Percentiles rank a stretch among this genome's conserved stretches.
phyloP scores from a whole-genome alignment of 2,113 vertebrate species.

The Spilogale gracilis region DNA sequence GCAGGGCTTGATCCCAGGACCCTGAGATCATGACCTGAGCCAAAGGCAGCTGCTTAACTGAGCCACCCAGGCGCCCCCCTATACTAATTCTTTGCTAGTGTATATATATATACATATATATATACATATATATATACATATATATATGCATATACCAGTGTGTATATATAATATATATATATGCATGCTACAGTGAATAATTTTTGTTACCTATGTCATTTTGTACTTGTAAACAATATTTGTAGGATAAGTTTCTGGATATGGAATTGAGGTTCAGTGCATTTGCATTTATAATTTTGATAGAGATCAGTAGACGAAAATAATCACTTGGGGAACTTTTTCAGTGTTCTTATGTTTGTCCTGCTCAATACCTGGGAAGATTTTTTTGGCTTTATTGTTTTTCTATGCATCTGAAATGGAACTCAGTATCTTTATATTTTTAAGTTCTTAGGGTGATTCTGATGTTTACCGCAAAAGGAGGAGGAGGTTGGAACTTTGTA shows the following conservation, averaged over 20 bases:
- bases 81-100: constrained; percentile 2
- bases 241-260: constrained; percentile 5
- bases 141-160: no score
- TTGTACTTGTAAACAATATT: constrained; percentile 4
- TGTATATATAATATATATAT: no score
- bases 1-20: not conserved
- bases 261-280: not conserved
- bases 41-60: not conserved
- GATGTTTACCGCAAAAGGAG: not conserved
- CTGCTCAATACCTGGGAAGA: not conserved
- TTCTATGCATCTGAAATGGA: not conserved
- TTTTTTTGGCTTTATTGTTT: not conserved
- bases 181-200: not conserved
- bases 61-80: no score
- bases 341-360: not conserved
- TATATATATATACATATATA: not conserved
- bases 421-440: not conserved
- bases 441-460: not conserved
- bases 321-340: not conserved
- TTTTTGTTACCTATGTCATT: constrained; percentile 4
- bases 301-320: not conserved
- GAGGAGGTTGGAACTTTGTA: constrained; percentile 5
- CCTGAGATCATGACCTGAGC: not conserved
- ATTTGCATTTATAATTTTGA: constrained; percentile 41
- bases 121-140: no score